These are phyloP conservation scores for Meriones unguiculatus DNA, from an alignment of 2,113 vertebrate species.

Conservation along the genomic window DNA sequence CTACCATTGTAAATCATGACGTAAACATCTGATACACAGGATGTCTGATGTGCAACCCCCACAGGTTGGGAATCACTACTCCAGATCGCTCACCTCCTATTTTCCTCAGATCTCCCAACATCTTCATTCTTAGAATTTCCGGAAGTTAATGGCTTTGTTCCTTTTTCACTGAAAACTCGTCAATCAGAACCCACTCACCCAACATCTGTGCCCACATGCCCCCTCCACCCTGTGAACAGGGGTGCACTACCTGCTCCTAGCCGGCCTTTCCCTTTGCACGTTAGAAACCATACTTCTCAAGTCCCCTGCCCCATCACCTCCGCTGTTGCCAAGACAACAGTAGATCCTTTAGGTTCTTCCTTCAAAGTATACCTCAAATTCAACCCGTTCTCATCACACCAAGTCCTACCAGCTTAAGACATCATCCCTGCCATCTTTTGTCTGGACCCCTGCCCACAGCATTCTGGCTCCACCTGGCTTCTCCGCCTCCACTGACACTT, in stretches of 20 bases:
- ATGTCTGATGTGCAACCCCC: background rate
- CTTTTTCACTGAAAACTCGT: background rate
- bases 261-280: background rate
- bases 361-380: background rate
- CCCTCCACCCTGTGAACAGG: background rate
- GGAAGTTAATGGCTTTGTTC: background rate
- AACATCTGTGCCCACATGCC: background rate
- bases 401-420: background rate
- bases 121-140: background rate
- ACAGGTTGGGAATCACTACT: background rate
- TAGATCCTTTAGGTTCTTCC: conserved; percentile 27
- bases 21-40: background rate
- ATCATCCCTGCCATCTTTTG: background rate
- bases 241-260: background rate
- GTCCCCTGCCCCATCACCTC: background rate
- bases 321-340: background rate
- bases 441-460: background rate
- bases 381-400: background rate
- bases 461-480: background rate
- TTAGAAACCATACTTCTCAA: background rate
- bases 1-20: background rate
- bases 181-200: background rate
- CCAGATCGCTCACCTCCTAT: background rate
- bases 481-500: background rate
- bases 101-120: background rate